A percentile compares a stretch with the other conserved stretches of the same genome.
phyloP scores from a whole-genome alignment of 2,888 invertebrate species.

The Athalia circularis region DNA sequence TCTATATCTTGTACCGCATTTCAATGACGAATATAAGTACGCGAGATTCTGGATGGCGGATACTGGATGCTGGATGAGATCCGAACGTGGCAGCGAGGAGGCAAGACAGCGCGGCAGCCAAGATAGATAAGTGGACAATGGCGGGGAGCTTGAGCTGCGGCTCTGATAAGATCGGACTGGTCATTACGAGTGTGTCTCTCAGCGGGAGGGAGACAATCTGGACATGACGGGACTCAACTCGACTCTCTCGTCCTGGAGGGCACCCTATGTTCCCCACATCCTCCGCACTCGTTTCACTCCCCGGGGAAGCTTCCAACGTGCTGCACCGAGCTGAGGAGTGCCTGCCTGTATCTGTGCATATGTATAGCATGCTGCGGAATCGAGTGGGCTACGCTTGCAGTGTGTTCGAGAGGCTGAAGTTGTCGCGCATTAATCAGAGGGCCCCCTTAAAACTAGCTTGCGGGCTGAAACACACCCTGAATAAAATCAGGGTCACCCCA shows the following conservation, averaged over 20 bases:
- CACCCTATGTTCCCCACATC: constrained; percentile 54
- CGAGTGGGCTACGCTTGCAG: constrained; percentile 13
- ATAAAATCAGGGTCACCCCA: constrained; percentile 17
- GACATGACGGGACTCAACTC: constrained; percentile 68
- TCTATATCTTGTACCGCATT: not conserved
- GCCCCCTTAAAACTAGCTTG: constrained; percentile 10
- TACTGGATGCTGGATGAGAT: constrained; percentile 23
- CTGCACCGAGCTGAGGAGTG: no score
- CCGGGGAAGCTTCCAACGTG: constrained; percentile 32
- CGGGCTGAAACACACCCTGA: not conserved
- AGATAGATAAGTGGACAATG: constrained; percentile 69
- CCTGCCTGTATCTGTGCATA: not conserved
- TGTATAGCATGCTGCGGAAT: constrained; percentile 8
- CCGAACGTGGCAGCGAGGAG: constrained; percentile 48
- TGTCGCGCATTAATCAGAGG: constrained; percentile 40
- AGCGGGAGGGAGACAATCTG: constrained; percentile 65
- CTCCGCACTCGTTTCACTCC: constrained; percentile 33
- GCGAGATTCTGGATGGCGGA: constrained; percentile 12
- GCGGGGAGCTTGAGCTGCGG: constrained; percentile 57
- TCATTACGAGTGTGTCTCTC: constrained; percentile 69
- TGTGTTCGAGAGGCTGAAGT: constrained; percentile 11
- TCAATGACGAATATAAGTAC: constrained; percentile 6
- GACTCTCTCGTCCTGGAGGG: constrained; percentile 64
- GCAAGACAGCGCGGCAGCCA: constrained; percentile 56
- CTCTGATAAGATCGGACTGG: constrained; percentile 68